Conservation (phyloP, 2,113 vertebrate genomes). For the Parus major region DNA sequence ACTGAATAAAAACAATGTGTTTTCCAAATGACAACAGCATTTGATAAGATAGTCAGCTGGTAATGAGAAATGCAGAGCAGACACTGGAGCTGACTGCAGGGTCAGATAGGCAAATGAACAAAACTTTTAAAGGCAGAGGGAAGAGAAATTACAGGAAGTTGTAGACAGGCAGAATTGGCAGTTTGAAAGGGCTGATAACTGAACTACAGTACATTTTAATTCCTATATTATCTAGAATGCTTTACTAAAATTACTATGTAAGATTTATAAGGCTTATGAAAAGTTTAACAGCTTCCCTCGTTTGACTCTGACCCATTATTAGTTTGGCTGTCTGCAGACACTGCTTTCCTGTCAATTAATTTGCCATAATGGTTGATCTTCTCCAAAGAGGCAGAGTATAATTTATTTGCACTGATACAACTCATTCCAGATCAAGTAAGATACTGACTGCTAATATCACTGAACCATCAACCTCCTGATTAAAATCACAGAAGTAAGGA, state of each 20-base stretch:
- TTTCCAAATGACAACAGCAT: slow-evolving; percentile 8
- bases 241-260: slow-evolving; percentile 27
- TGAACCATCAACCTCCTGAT: not conserved
- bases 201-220: not conserved
- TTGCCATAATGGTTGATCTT: not conserved
- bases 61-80: slow-evolving; percentile 33
- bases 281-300: not conserved
- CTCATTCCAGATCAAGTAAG: not conserved
- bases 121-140: not conserved
- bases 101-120: slow-evolving; percentile 18
- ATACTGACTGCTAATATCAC: not conserved
- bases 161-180: not conserved
- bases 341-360: slow-evolving; percentile 23
- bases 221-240: not conserved
- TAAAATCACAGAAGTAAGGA: not conserved
- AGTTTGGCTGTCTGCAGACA: not conserved
- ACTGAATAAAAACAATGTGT: slow-evolving; percentile 20
- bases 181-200: not conserved
- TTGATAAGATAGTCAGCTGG: slow-evolving; percentile 1
- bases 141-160: not conserved
- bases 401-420: not conserved
- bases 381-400: not conserved
- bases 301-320: not conserved
- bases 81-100: not conserved
- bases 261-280: slow-evolving; percentile 39